Evolutionary conservation across 1,140 invertebrate species (phyloP), one percentile per base, ranked within the genome.

Genomic region (Drosophila pruinosa): DNA sequence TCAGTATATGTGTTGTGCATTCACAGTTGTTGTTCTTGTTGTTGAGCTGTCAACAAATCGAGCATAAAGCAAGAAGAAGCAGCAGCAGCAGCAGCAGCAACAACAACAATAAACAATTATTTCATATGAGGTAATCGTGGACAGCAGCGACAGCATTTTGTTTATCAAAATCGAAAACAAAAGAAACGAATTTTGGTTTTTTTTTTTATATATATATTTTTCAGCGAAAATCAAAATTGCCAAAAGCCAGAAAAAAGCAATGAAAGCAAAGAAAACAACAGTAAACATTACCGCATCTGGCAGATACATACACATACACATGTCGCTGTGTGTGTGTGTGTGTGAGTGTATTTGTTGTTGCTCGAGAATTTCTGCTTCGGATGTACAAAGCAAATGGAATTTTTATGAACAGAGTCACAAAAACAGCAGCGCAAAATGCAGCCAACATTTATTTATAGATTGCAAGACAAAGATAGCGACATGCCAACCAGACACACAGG

Each of bases 281-380:
- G 45, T 53, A 69, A 76, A 72, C 63, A 81, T 81, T 81, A 73
- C 78, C 64, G 78, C 75, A 83, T 72, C 65, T 85, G 68, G 41
- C 58, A 47, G 39, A 48, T 47, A 68, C 56, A 72, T 36, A 4
- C 43, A 43, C 26, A 67, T 6, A 68, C 21, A 15, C n/a, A n/a
- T n/a, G n/a, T n/a, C n/a, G n/a, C n/a, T n/a, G n/a, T n/a, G n/a
- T n/a, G n/a, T n/a, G n/a, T n/a, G n/a, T n/a, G n/a, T 22, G n/a
- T 24, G 17, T 62, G 24, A 31, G 0, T 53, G 41, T 56, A 10
- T 39, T 50, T 48, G 24, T 62, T 69, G 45, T 52, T 50, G 43
- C 52, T 62, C 28, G 58, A 63, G 52, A 65, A 63, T 64, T 52
- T 71, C 45, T 65, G 53, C 53, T 54, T 17, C 31, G 47, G 41